Conservation (phyloP, 2,888 invertebrate genomes). For the Drosophila infuscata region DNA sequence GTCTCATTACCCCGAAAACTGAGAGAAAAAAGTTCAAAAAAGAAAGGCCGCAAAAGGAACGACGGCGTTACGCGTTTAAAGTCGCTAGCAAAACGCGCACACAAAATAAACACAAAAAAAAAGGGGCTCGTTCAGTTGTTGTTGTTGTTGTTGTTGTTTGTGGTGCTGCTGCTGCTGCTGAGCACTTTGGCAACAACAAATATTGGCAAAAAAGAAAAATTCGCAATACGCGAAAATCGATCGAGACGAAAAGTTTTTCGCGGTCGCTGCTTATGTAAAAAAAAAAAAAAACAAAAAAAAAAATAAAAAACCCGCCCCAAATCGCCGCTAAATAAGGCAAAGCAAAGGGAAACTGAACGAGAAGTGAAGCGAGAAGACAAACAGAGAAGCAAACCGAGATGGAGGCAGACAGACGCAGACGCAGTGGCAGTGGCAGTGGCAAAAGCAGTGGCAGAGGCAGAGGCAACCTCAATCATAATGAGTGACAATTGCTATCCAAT, state of each 20-base stretch:
- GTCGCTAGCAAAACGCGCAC: constrained; percentile 53
- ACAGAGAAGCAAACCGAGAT: not conserved
- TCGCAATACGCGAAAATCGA: constrained; percentile 17
- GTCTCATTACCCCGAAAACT: constrained; percentile 31
- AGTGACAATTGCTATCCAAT: constrained; percentile 56
- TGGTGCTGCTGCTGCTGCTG: not conserved
- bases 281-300: not conserved
- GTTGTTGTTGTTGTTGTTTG: constrained; percentile 11
- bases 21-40: constrained; percentile 66
- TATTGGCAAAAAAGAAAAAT: constrained; percentile 10
- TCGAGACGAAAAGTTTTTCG: constrained; percentile 26
- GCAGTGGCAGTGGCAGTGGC: no score
- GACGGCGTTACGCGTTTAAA: constrained; percentile 40
- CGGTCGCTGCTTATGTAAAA: constrained; percentile 48
- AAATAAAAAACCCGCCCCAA: constrained; percentile 10
- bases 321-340: not conserved
- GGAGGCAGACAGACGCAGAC: not conserved
- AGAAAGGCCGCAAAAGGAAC: constrained; percentile 58
- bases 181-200: constrained; percentile 50
- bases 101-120: constrained; percentile 45
- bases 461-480: constrained; percentile 41
- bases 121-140: constrained; percentile 66
- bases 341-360: not conserved
- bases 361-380: constrained; percentile 6
- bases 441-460: not conserved